Conservation (phyloP, 2,797 vertebrate genomes). For the Nothura maculosa region DNA sequence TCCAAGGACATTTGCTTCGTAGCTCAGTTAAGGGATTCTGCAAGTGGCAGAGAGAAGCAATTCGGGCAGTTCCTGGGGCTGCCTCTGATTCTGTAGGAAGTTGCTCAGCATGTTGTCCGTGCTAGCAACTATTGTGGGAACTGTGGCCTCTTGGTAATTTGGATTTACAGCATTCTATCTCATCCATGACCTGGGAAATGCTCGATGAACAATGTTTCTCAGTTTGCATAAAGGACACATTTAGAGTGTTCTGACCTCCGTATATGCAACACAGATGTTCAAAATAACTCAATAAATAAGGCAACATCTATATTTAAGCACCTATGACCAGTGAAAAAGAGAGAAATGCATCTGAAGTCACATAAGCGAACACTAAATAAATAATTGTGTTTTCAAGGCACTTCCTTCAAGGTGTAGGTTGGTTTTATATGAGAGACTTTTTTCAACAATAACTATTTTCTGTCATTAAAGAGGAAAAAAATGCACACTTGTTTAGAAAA, state of each 20-base stretch:
- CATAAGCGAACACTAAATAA: not conserved
- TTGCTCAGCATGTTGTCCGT: not conserved
- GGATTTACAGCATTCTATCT: not conserved
- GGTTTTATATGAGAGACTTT: not conserved
- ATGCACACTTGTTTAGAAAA: not conserved
- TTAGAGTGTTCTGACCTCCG: not conserved
- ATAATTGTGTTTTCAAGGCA: not conserved
- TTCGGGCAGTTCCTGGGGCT: rapidly evolving
- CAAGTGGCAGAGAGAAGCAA: not conserved
- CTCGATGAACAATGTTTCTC: not conserved
- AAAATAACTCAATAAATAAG: too few relatives aligned
- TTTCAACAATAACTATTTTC: not conserved
- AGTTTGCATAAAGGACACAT: rapidly evolving
- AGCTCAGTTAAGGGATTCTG: not conserved
- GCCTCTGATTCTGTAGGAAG: not conserved
- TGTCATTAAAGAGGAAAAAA: not conserved
- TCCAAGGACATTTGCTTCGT: not conserved
- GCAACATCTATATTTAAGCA: not conserved
- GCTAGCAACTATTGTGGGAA: not conserved
- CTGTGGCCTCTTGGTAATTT: not conserved
- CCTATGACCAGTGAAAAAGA: not conserved
- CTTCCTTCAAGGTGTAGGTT: not conserved
- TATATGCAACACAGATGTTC: not conserved
- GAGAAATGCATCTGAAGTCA: not conserved
- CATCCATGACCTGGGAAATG: rapidly evolving